These are phyloP conservation scores for Nebria ingens DNA, from an alignment of 1,140 invertebrate genomes.

Conservation along the genomic window DNA sequence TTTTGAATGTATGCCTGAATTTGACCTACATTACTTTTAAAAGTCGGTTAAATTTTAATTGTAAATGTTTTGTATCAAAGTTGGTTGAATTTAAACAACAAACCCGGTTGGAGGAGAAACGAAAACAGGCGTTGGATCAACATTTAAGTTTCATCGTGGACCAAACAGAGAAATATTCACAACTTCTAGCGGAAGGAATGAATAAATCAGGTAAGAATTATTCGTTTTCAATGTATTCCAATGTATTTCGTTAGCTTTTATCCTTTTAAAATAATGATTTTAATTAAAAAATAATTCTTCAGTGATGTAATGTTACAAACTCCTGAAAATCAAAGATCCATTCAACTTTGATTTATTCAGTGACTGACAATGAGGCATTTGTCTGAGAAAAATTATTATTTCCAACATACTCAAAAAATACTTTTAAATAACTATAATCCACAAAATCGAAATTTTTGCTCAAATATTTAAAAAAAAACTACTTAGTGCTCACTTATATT, in stretches of 20 bases:
- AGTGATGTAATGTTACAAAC: background rate
- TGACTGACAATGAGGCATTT: background rate
- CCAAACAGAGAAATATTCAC: slow-evolving; percentile 96
- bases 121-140: slow-evolving; percentile 91
- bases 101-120: slow-evolving; percentile 83
- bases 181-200: slow-evolving; percentile 74
- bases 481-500: no score
- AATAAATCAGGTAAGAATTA: slow-evolving; percentile 44
- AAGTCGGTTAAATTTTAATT: background rate
- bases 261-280: slow-evolving; percentile 10
- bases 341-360: background rate
- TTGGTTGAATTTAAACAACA: slow-evolving; percentile 92
- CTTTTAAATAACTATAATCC: no score
- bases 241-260: no score
- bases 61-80: slow-evolving; percentile 35
- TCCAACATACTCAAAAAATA: no score
- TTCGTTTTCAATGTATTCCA: no score
- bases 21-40: slow-evolving; percentile 14
- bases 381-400: background rate
- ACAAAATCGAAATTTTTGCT: no score
- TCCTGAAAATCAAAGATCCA: background rate
- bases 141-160: slow-evolving; percentile 98
- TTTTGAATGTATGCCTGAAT: no score
- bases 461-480: no score
- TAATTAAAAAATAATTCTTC: background rate